A percentile compares a stretch with the other conserved stretches of the same genome.
Conservation (phyloP, 2,888 invertebrate genomes). For the Diaphora mendica region DNA sequence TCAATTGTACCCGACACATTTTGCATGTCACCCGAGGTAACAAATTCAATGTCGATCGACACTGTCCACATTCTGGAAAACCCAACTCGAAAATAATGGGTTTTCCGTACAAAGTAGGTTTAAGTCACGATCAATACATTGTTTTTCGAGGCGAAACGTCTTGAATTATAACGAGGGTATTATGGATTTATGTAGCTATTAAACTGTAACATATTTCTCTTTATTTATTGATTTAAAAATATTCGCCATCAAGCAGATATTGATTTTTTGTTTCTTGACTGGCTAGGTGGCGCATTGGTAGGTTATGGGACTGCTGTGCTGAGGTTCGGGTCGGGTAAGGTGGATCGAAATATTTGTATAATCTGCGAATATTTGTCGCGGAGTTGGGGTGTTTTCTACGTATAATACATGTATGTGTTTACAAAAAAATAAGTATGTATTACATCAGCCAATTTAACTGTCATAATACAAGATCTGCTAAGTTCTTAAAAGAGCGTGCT, state of each 20-base stretch:
- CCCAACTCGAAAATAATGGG: constrained; percentile 3
- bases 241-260: neutral
- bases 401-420: no score
- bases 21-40: neutral
- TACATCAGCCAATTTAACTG: no score
- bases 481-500: no score
- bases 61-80: constrained; percentile 7
- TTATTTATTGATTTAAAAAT: neutral
- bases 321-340: no score
- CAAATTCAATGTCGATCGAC: neutral
- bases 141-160: constrained; percentile 33
- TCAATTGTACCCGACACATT: neutral
- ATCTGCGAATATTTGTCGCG: no score
- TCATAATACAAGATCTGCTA: no score
- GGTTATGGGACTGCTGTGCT: no score
- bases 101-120: neutral
- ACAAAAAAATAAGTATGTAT: no score
- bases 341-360: no score
- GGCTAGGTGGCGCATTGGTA: no score
- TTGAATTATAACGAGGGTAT: constrained; percentile 37
- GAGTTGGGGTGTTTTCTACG: no score
- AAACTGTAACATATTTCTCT: constrained; percentile 26
- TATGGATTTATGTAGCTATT: constrained; percentile 36
- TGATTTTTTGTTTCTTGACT: no score
- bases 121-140: constrained; percentile 23